A percentile compares a stretch with the other conserved stretches of the same genome.
Evolutionary conservation across 2,113 vertebrate species (phyloP).

Genomic region (Rana temporaria): DNA sequence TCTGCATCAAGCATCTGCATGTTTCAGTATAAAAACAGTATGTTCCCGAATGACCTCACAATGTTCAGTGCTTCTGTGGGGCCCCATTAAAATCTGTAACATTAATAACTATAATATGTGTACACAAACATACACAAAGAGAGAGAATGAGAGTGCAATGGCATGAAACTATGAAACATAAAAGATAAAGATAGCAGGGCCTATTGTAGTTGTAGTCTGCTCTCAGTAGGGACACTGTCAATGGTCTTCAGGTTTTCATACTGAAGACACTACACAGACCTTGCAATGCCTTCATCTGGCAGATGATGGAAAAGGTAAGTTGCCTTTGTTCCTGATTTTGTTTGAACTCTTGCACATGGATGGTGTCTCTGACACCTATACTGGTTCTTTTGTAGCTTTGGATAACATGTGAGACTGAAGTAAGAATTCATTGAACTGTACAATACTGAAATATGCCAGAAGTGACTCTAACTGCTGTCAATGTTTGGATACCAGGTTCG

Average conservation of each 20-base stretch:
- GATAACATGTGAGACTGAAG: conserved; percentile 1
- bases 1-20: no score
- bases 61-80: no score
- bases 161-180: not conserved
- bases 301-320: conserved; percentile 13
- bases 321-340: conserved; percentile 29
- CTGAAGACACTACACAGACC: conserved; percentile 1
- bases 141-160: no score
- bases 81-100: no score
- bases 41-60: no score
- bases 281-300: conserved; percentile 5
- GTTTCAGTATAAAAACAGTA: no score
- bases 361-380: not conserved
- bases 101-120: no score
- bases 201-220: not conserved
- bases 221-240: conserved; percentile 37
- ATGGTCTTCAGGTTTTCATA: not conserved
- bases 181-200: not conserved
- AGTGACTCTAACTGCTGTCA: no score
- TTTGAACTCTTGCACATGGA: conserved; percentile 15
- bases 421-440: not conserved
- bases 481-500: no score
- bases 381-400: not conserved
- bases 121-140: no score
- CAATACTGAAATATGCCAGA: no score